Evolutionary conservation across 1,140 invertebrate species (phyloP), one percentile per base, ranked within the genome.

Genomic region (Tribolium castaneum): DNA sequence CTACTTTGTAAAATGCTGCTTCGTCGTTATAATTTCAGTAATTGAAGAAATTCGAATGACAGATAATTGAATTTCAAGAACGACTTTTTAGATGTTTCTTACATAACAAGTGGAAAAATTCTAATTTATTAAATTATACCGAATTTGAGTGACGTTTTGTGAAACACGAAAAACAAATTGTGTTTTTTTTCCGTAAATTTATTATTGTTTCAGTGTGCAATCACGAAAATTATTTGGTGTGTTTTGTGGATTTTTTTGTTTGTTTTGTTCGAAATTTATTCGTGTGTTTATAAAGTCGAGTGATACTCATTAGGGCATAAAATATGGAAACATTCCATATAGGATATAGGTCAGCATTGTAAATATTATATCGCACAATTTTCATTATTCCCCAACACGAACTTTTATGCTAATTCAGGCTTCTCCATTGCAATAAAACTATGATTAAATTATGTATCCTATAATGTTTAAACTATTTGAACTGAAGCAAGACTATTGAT

Each of bases 321-420:
- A 45, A 45, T 45, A 45, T 45, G 9, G 9, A 45, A 45, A 45
- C 39, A 30, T 59, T 59, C n/a, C 9, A 22, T 59, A 59, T 25
- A n/a, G 22, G 4, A 66, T 35, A 66, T 66, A 35, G 59, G 59
- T 66, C 59, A 66, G 30, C n/a, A 12, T 35, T 25, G 10, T 66
- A 35, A 35, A 66, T 35, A 39, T 14, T 35, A 66, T 66, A 66
- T 35, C 30, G 3, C n/a, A 59, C 30, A 12, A 30, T 66, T 66
- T 66, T 66, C 59, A 66, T 66, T 66, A 66, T 66, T 66, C 30
- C 35, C 30, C 1, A 66, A 66, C 59, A 39, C 30, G 30, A 66
- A 66, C 59, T 66, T 66, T 66, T 66, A 66, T 66, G 59, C 19
- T 35, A 66, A 66, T 66, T 66, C 7, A 10, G 30, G 7, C 22